A percentile compares a stretch with the other conserved stretches of the same genome.
Conservation (phyloP, 1,140 invertebrate species). For the Drosophila virilis region DNA sequence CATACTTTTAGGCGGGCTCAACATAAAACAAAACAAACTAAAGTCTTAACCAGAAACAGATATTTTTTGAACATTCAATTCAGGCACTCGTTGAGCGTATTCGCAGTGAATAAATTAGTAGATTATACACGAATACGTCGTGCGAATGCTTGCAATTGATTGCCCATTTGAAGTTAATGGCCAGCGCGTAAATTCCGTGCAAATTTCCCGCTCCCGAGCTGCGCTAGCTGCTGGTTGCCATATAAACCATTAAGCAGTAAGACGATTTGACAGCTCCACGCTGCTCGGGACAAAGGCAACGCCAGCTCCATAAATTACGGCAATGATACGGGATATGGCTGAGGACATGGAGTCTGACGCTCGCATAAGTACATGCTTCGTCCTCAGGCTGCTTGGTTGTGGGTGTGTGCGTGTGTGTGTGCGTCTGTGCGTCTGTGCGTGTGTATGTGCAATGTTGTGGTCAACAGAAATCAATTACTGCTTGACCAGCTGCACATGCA, state of each 20-base stretch:
- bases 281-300: conserved; percentile 7
- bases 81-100: neutral
- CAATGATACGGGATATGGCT: conserved; percentile 8
- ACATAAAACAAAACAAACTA: neutral
- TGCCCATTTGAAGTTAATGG: conserved; percentile 55
- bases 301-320: conserved; percentile 34
- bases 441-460: conserved; percentile 15
- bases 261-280: conserved; percentile 8
- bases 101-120: neutral
- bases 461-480: conserved; percentile 50
- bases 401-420: neutral
- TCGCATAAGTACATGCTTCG: neutral
- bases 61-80: too few relatives aligned
- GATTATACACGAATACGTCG: neutral
- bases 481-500: conserved; percentile 12
- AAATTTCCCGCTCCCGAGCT: neutral
- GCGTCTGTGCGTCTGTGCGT: neutral
- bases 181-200: conserved; percentile 32
- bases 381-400: neutral
- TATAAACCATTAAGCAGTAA: conserved; percentile 29
- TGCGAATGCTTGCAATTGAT: conserved; percentile 24
- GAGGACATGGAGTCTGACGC: neutral
- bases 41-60: neutral
- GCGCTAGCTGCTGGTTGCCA: neutral
- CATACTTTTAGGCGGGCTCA: conserved; percentile 25